Conservation (phyloP, 2,888 invertebrate genomes). For the Synergus japonicus region DNA sequence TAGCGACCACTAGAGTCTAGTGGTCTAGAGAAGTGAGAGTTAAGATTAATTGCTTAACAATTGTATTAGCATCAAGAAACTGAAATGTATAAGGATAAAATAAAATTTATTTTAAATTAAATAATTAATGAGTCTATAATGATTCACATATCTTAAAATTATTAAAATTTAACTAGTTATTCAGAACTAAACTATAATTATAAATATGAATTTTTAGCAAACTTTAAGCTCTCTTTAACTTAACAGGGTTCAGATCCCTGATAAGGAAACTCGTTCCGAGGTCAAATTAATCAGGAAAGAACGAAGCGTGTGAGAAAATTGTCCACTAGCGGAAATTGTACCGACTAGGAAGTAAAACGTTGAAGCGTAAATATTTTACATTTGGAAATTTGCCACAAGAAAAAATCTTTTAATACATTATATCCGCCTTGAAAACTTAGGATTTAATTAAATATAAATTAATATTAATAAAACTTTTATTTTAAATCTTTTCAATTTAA, state of each 20-base stretch:
- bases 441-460: too few relatives aligned
- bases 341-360: neutral
- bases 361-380: neutral
- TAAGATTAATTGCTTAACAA: neutral
- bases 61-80: neutral
- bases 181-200: neutral
- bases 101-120: neutral
- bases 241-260: neutral
- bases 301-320: constrained; percentile 28
- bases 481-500: too few relatives aligned
- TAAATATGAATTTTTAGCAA: neutral
- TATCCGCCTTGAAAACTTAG: too few relatives aligned
- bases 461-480: neutral
- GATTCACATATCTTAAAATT: neutral
- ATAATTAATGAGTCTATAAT: neutral
- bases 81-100: neutral
- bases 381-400: neutral
- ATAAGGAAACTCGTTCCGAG: constrained; percentile 23
- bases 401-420: neutral
- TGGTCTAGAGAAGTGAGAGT: neutral
- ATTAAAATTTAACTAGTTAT: neutral
- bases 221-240: neutral
- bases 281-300: constrained; percentile 11
- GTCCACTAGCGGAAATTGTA: neutral
- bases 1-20: neutral